Evolutionary conservation across 2,888 invertebrate genomes (phyloP).

Genomic region (Theretra japonica): DNA sequence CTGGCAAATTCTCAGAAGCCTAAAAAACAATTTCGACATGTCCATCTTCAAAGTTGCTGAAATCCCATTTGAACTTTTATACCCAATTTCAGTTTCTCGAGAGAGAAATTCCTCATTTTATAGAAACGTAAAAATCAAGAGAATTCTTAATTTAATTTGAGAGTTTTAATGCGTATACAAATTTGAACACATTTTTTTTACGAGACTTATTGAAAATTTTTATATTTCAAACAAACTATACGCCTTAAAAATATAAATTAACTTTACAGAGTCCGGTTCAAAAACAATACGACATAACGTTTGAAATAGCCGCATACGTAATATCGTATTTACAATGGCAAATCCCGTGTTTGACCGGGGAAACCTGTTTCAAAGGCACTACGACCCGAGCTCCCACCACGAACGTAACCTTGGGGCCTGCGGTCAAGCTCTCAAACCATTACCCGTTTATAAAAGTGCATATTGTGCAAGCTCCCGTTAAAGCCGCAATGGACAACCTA

Average conservation of each 20-base stretch:
- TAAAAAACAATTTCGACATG: too few relatives aligned
- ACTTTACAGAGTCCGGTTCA: conserved; percentile 40
- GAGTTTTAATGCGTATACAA: too few relatives aligned
- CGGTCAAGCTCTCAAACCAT: conserved; percentile 36
- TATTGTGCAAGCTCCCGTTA: conserved; percentile 31
- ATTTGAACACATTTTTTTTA: too few relatives aligned
- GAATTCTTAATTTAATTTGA: too few relatives aligned
- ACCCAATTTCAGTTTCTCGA: too few relatives aligned
- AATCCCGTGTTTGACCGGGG: conserved; percentile 52
- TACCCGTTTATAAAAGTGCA: conserved; percentile 36
- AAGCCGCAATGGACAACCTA: conserved; percentile 44
- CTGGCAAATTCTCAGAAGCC: too few relatives aligned
- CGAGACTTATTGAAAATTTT: neutral
- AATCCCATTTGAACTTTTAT: too few relatives aligned
- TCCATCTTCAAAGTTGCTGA: too few relatives aligned
- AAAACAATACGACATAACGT: conserved; percentile 54
- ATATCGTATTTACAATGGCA: conserved; percentile 50
- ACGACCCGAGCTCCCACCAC: conserved; percentile 42
- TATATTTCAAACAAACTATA: neutral
- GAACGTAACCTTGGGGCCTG: conserved; percentile 44
- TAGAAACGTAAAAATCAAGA: too few relatives aligned
- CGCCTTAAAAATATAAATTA: conserved; percentile 37
- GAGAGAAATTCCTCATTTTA: too few relatives aligned
- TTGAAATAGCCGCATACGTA: conserved; percentile 50
- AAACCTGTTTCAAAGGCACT: conserved; percentile 59